A percentile compares a stretch with the other conserved stretches of the same genome.
Evolutionary conservation across 1,140 invertebrate species (phyloP).

Genomic region (Luehdorfia chinensis): DNA sequence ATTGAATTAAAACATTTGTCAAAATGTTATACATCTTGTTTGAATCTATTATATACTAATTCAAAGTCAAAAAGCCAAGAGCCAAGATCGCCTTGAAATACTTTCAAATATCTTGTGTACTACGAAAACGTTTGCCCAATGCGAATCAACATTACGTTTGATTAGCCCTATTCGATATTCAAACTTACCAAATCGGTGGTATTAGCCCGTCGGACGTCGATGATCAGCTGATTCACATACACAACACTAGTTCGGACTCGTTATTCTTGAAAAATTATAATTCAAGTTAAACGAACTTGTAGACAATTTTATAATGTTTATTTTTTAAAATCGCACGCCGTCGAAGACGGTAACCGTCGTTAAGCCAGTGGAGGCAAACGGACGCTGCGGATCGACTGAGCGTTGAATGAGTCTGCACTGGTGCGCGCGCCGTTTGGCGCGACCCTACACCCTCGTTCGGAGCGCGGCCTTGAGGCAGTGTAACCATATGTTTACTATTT

Average conservation of each 20-base stretch:
- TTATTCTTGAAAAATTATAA: conserved; percentile 7
- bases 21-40: conserved; percentile 4
- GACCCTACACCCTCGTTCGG: conserved; percentile 45
- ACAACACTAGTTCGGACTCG: conserved; percentile 19
- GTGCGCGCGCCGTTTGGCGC: conserved; percentile 47
- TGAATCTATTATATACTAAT: conserved; percentile 27
- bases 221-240: conserved; percentile 39
- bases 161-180: conserved; percentile 37
- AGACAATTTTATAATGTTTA: conserved; percentile 19
- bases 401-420: conserved; percentile 21
- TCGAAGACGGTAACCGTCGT: not conserved
- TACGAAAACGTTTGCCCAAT: conserved; percentile 65
- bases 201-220: conserved; percentile 24
- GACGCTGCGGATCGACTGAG: conserved; percentile 62
- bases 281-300: conserved; percentile 21
- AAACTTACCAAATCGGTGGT: conserved; percentile 51
- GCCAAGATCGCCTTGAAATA: conserved; percentile 72
- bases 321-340: conserved; percentile 16
- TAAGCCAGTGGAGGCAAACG: conserved; percentile 39
- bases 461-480: conserved; percentile 43
- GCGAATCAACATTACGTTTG: conserved; percentile 50
- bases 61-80: conserved; percentile 43
- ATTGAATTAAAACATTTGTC: too few species aligned
- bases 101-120: conserved; percentile 68
- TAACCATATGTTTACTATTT: not conserved